Evolutionary conservation across 1,140 invertebrate species (phyloP).

Genomic region (Centruroides sculpturatus): DNA sequence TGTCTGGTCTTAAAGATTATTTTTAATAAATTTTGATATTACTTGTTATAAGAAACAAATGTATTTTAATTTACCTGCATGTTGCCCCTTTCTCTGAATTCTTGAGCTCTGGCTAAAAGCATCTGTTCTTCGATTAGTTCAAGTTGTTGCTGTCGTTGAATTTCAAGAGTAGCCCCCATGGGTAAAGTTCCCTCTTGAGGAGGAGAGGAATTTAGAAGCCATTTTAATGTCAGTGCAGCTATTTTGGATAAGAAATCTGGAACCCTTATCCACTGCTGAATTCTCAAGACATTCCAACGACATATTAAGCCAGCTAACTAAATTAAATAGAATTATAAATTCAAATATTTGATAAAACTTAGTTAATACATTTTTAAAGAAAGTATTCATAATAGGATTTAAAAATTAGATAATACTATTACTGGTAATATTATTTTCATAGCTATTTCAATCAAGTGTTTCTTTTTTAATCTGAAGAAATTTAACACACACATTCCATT

Average conservation of each 20-base stretch:
- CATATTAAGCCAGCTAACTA: slow-evolving; percentile 33
- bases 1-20: too few species aligned
- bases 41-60: not conserved
- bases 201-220: slow-evolving; percentile 32
- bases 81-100: slow-evolving; percentile 15
- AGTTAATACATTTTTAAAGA: too few species aligned
- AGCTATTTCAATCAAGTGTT: too few species aligned
- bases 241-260: slow-evolving; percentile 32
- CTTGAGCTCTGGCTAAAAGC: slow-evolving; percentile 25
- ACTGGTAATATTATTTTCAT: too few species aligned
- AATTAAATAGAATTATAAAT: too few species aligned
- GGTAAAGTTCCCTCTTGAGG: slow-evolving; percentile 27
- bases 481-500: too few species aligned
- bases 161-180: slow-evolving; percentile 38
- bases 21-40: not conserved
- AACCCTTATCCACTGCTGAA: slow-evolving; percentile 29
- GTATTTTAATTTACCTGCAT: not conserved
- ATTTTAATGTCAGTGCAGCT: slow-evolving; percentile 28
- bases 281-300: slow-evolving; percentile 31
- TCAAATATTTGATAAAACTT: too few species aligned
- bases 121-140: slow-evolving; percentile 39
- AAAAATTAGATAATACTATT: too few species aligned
- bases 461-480: too few species aligned
- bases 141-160: slow-evolving; percentile 37
- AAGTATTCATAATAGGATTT: too few species aligned